Base-by-base conservation (phyloP, 2,797 vertebrate species). In the Xiphorhynchus erythropygius region DNA sequence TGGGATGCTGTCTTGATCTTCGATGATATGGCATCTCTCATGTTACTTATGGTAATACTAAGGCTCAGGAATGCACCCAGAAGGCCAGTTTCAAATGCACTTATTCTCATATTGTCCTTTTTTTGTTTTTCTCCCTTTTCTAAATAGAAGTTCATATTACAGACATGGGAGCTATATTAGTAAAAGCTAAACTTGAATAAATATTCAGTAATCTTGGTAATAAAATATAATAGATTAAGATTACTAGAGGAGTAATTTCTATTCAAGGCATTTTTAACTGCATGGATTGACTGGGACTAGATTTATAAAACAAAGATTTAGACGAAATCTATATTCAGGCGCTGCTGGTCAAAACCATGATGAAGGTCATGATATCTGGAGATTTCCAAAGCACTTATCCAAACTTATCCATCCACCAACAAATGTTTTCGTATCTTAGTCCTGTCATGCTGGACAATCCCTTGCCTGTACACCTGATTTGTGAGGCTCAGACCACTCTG, bases 381-480 rank as follows among this genome's bases (percentile, higher is more conserved):
- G n/a, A 65, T 71, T 90, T 78, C 50, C 27, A 87, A 47, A 78
- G 18, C 57, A 52, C 19, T 67, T 39, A 37, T 11, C 5, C 46
- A 70, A 55, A 60, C 9, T 52, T 47, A 52, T 5, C 35, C 25
- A 71, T 49, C 18, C 22, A 37, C n/a, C 1, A 1, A 25, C 0
- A 0, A 84, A 52, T 18, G 8, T 35, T 84, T 35, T 81, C 18
- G 6, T 78, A 2, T 15, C 24, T 52, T 21, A 62, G 13, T 41
- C 37, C 17, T 37, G 12, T 75, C 52, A 63, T 24, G 44, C 22
- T 21, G 42, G 25, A 18, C 13, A 28, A 8, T 3, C 33, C 23
- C 14, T 83, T 55, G 35, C 21, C 55, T 42, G 22, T 13, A 46
- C 42, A 11, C 41, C 27, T 79, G 24, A 46, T 63, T n/a, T 39